Conservation (phyloP, 2,888 invertebrate genomes). For the Monopis laevigella region DNA sequence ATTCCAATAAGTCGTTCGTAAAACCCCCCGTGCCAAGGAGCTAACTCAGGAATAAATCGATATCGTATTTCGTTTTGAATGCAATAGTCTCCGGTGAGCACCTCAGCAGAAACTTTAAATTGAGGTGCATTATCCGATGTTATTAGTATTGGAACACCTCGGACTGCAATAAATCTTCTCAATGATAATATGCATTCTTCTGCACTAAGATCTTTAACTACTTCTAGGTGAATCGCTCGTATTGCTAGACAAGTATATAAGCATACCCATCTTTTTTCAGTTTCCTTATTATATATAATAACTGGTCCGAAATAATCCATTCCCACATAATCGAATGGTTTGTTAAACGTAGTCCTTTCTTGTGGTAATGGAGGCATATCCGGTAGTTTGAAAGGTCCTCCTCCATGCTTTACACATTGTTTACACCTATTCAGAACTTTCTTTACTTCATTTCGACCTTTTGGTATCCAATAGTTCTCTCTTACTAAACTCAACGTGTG, state of each 20-base stretch:
- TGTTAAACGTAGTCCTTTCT: constrained; percentile 19
- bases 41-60: constrained; percentile 17
- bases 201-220: constrained; percentile 20
- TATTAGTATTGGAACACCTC: constrained; percentile 16
- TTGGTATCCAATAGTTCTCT: no score
- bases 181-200: constrained; percentile 20
- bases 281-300: constrained; percentile 3
- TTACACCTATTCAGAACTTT: no score
- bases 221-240: constrained; percentile 22
- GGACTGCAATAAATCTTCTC: background rate
- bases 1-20: constrained; percentile 18
- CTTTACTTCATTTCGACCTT: no score
- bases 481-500: no score
- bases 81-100: constrained; percentile 12
- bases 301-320: constrained; percentile 19
- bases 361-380: no score
- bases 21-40: constrained; percentile 18
- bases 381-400: no score
- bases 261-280: constrained; percentile 19
- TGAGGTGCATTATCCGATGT: constrained; percentile 19
- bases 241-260: constrained; percentile 20
- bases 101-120: constrained; percentile 19
- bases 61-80: constrained; percentile 11
- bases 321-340: constrained; percentile 19
- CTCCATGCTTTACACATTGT: no score